A percentile compares a stretch with the other conserved stretches of the same genome.
Conservation (phyloP, 2,888 invertebrate species). For the Paralinhomoeus sp. region DNA sequence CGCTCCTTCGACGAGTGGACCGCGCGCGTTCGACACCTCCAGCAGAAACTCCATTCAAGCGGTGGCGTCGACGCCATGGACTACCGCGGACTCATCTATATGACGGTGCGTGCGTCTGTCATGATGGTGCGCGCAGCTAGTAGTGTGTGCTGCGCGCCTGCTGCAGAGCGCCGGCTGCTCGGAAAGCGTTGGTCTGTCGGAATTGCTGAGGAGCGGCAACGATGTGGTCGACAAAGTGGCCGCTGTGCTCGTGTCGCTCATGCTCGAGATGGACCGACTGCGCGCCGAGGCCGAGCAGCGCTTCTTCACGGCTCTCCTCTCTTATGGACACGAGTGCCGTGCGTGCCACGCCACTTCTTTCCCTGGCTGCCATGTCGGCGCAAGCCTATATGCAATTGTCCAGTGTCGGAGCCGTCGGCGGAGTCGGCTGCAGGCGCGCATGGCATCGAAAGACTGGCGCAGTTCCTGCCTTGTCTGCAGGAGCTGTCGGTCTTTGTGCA, state of each 20-base stretch:
- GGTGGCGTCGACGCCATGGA: too few relatives aligned
- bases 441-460: conserved; percentile 11
- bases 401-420: background rate
- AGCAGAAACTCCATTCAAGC: too few relatives aligned
- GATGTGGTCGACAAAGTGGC: conserved; percentile 45
- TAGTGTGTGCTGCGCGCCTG: too few relatives aligned
- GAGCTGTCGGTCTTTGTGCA: conserved; percentile 43
- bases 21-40: too few relatives aligned
- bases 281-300: conserved; percentile 41
- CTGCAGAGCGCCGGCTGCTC: conserved; percentile 27
- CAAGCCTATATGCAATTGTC: background rate
- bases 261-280: conserved; percentile 47
- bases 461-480: conserved; percentile 16
- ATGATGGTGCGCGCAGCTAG: too few relatives aligned
- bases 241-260: conserved; percentile 51
- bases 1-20: too few relatives aligned
- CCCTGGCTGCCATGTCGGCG: background rate
- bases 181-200: conserved; percentile 43
- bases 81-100: too few relatives aligned
- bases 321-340: conserved; percentile 37
- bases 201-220: conserved; percentile 57
- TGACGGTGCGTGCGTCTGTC: too few relatives aligned
- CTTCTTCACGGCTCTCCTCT: conserved; percentile 38
- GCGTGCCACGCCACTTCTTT: background rate
- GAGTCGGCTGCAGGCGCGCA: background rate